phyloP scores from a whole-genome alignment of 2,797 vertebrate genomes.

The Sylvia borin region DNA sequence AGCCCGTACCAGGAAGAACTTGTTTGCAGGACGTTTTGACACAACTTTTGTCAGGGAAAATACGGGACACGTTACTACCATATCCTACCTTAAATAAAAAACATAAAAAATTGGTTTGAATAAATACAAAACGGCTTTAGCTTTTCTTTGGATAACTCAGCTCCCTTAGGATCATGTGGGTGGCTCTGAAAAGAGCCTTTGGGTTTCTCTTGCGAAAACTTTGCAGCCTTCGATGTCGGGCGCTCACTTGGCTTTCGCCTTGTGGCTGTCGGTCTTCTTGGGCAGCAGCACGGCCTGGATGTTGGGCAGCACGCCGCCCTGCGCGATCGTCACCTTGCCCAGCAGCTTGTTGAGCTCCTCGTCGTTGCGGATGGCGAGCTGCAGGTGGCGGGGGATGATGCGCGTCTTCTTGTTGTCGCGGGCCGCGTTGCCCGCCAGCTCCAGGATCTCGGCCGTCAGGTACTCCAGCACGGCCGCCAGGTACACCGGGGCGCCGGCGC shows the following conservation, averaged over 20 bases:
- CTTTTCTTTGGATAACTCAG: fast-evolving
- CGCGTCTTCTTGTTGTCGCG: constrained; percentile 90
- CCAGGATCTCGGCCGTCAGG: constrained; percentile 76
- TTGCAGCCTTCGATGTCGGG: no score
- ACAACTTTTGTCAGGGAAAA: background rate
- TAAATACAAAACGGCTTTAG: fast-evolving
- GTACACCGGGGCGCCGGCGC: constrained; percentile 68
- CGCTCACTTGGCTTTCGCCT: background rate
- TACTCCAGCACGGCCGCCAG: constrained; percentile 79
- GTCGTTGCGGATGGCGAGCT: constrained; percentile 85
- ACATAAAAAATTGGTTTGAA: background rate
- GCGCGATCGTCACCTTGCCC: constrained; percentile 89
- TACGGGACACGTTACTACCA: background rate
- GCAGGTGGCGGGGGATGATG: constrained; percentile 89
- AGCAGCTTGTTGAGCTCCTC: constrained; percentile 95
- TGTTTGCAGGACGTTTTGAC: background rate
- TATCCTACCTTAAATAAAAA: background rate
- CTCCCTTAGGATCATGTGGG: background rate
- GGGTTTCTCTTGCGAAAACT: background rate
- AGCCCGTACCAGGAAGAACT: fast-evolving
- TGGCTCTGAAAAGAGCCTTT: constrained; percentile 62
- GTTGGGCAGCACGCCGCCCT: constrained; percentile 93
- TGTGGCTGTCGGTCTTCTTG: constrained; percentile 38
- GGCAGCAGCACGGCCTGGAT: constrained; percentile 83
- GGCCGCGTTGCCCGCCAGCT: constrained; percentile 69